Evolutionary conservation across 2,113 vertebrate species (phyloP).

Genomic region (Dunckerocampus dactyliophorus): DNA sequence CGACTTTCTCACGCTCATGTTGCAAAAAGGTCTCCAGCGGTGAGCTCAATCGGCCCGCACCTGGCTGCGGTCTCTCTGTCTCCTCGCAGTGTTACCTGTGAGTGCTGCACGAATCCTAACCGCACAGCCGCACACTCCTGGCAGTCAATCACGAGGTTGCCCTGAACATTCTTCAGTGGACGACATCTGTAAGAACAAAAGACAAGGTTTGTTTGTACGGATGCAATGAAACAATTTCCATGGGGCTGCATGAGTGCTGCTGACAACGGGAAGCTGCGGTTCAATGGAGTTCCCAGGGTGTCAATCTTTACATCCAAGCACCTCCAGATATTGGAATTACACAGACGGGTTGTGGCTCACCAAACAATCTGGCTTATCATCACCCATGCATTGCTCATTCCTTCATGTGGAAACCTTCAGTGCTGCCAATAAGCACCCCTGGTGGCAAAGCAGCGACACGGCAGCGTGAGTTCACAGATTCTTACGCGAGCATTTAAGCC

Average conservation of each 20-base stretch:
- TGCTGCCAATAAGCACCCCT: conserved; percentile 35
- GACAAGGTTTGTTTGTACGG: background rate
- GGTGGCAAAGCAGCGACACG: conserved; percentile 32
- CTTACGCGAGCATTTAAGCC: conserved; percentile 34
- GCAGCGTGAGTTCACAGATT: conserved; percentile 31
- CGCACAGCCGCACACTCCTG: background rate
- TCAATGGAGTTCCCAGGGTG: too few species aligned
- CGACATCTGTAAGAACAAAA: background rate
- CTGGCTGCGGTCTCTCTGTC: conserved; percentile 72
- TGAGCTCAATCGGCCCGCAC: conserved; percentile 81
- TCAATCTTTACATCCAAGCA: too few species aligned
- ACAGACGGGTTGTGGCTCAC: conserved; percentile 76
- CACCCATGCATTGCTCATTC: conserved; percentile 40
- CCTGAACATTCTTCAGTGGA: background rate
- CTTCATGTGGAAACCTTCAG: conserved; percentile 71
- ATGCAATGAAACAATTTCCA: too few species aligned
- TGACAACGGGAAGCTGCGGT: too few species aligned
- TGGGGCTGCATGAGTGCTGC: too few species aligned
- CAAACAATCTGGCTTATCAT: conserved; percentile 69
- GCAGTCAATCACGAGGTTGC: background rate
- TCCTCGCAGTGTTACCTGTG: conserved; percentile 77
- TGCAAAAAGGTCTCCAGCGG: conserved; percentile 67
- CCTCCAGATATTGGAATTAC: conserved; percentile 62
- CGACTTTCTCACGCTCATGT: conserved; percentile 95
- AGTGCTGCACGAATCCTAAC: conserved; percentile 41